These are phyloP conservation scores for Netelia inedita DNA, from an alignment of 2,888 invertebrate species.

Conservation along the genomic window DNA sequence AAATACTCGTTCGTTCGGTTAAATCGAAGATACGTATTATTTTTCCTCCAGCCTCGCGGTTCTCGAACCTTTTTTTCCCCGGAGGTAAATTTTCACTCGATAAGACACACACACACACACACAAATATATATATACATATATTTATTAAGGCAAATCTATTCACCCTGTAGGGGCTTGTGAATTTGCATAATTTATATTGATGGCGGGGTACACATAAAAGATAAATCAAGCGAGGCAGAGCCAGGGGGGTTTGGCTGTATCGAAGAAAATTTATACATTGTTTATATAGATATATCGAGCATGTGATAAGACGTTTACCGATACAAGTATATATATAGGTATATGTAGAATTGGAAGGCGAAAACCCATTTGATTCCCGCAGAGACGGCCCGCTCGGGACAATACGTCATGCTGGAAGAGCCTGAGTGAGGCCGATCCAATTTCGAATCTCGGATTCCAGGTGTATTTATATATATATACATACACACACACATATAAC, in stretches of 20 bases:
- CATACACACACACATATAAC: background rate
- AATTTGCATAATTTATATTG: slow-evolving; percentile 66
- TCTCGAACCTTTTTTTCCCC: background rate
- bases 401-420: slow-evolving; percentile 68
- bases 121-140: background rate
- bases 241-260: slow-evolving; percentile 5
- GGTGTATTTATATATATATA: slow-evolving; percentile 29
- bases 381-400: slow-evolving; percentile 54
- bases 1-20: background rate
- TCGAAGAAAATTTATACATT: slow-evolving; percentile 33
- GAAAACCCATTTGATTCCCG: slow-evolving; percentile 59
- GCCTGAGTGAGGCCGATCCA: slow-evolving; percentile 61
- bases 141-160: slow-evolving; percentile 41
- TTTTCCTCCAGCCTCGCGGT: background rate
- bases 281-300: background rate
- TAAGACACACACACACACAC: background rate
- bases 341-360: slow-evolving; percentile 15
- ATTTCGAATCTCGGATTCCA: slow-evolving; percentile 68
- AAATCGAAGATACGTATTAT: background rate
- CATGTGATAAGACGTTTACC: background rate
- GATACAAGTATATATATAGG: slow-evolving; percentile 23
- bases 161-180: slow-evolving; percentile 17
- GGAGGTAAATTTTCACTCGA: slow-evolving; percentile 5
- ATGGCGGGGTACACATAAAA: slow-evolving; percentile 47
- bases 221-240: slow-evolving; percentile 40